Base-by-base conservation (phyloP, 2,797 vertebrate species). In the Spheniscus humboldti region DNA sequence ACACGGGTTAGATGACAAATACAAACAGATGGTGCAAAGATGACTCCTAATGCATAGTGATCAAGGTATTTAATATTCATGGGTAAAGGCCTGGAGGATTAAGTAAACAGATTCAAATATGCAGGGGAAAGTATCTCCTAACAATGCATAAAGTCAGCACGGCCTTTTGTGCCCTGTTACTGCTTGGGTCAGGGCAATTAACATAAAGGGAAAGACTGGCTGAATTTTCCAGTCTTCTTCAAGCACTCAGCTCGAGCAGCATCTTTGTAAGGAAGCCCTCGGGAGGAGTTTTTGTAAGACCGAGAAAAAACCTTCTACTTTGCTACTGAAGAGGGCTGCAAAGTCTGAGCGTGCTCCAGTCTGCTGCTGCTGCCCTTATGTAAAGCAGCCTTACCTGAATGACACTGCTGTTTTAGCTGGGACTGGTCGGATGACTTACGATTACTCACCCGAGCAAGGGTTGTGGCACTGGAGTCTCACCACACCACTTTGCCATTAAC, bases 1-100 rank as follows among this genome's bases (percentile, higher is more conserved):
- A 94, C 96, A 96, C 87, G 87, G 94, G 92, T 92, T 97, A 96
- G 95, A 96, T 96, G 94, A 87, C 94, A 96, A 97, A 96, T 94
- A 97, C 90, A 97, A 97, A 96, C 96, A 97, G 97, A 96, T 97
- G 97, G 97, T 96, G 83, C 67, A 92, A 97, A 95, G 94, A 96
- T 96, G 92, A 94, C 85, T 96, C 85, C 94, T 97, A 92, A 95
- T 96, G 94, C 95, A 96, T 96, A 97, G 95, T 91, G 94, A 97
- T 96, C 85, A 82, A 88, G 89, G 90, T 94, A 96, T 94, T 97
- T 97, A 92, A 96, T 96, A 97, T 97, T 96, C 87, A 97, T 92
- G 76, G 85, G 0, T 86, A 76, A 86, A 95, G 90, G 76, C 76
- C 92, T 90, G 82, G 76, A 94, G 94, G 95, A 96, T 96, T 90